Evolutionary conservation across 2,888 invertebrate species (phyloP).

Genomic region (Celastrina argiolus): DNA sequence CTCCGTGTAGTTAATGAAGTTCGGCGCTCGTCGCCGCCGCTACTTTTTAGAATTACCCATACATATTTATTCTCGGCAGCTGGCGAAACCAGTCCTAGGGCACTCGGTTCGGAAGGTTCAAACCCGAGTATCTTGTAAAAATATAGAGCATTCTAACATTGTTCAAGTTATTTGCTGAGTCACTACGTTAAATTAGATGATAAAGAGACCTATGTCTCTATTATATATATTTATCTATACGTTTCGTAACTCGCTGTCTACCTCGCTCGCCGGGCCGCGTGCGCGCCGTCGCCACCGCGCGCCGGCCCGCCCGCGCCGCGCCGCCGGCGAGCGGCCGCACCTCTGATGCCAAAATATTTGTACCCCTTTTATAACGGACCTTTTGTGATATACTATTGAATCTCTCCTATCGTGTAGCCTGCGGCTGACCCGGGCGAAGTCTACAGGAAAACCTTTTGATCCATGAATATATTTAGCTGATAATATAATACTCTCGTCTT

Average conservation of each 20-base stretch:
- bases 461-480: neutral
- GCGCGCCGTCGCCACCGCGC: neutral
- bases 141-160: neutral
- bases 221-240: neutral
- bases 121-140: neutral
- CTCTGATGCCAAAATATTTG: conserved; percentile 4
- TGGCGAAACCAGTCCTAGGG: neutral
- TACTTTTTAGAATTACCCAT: neutral
- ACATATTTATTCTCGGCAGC: neutral
- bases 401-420: neutral
- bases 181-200: neutral
- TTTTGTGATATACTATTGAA: conserved; percentile 3
- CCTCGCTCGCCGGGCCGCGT: neutral
- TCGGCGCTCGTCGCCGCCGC: neutral
- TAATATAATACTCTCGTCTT: neutral
- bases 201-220: neutral
- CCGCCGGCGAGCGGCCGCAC: neutral
- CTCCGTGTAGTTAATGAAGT: neutral
- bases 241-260: neutral
- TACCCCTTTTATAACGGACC: neutral
- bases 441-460: conserved; percentile 11
- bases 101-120: neutral
- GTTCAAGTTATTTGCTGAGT: neutral
- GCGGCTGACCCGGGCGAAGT: neutral
- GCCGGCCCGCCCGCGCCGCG: neutral